These are phyloP conservation scores for Protobothrops mucrosquamatus DNA, from an alignment of 2,113 vertebrate genomes.

Conservation along the genomic window DNA sequence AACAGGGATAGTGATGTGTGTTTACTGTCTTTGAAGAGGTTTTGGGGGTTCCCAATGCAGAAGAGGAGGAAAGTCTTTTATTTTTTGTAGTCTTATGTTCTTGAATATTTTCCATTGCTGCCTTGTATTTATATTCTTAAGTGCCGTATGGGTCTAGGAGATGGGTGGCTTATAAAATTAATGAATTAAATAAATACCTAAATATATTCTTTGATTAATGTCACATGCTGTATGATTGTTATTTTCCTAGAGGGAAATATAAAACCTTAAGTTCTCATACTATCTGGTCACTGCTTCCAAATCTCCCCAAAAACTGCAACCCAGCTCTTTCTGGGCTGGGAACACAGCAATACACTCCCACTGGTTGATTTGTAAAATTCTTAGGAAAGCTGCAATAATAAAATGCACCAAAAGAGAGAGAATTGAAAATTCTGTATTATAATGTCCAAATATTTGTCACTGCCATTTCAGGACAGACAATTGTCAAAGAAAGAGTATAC, in stretches of 20 bases:
- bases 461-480: neutral
- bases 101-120: neutral
- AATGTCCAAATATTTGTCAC: neutral
- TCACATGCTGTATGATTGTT: neutral
- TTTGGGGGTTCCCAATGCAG: neutral
- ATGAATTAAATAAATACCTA: neutral
- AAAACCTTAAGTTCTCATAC: neutral
- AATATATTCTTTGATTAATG: neutral
- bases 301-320: neutral
- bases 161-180: neutral
- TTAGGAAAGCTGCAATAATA: neutral
- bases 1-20: neutral
- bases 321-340: neutral
- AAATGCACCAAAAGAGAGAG: neutral
- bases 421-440: neutral
- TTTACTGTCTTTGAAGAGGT: neutral
- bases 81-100: neutral
- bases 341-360: neutral
- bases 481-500: neutral
- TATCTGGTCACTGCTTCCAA: neutral
- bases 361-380: neutral
- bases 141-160: neutral
- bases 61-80: neutral
- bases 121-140: neutral
- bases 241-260: neutral